Conservation (phyloP, 2,797 vertebrate genomes). For the Garrulus glandarius region DNA sequence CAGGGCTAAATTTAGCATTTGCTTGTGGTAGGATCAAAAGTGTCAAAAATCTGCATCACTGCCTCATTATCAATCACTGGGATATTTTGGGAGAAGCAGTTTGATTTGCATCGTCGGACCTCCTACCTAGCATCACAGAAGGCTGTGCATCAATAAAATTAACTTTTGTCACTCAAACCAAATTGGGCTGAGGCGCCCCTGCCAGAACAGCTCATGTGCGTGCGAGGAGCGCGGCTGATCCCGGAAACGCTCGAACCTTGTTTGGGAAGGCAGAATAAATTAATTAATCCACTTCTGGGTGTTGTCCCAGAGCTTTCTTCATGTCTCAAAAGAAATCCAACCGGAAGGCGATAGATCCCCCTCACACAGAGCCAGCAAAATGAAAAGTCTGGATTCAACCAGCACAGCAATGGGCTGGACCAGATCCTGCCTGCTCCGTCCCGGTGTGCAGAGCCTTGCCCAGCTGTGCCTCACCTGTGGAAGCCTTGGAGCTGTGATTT, state of each 20-base stretch:
- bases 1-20: background rate
- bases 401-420: accelerated
- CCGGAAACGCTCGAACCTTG: background rate
- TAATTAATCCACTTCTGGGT: background rate
- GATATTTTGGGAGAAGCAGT: conserved; percentile 48
- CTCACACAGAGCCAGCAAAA: background rate
- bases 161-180: conserved; percentile 62
- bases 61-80: conserved; percentile 52
- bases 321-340: background rate
- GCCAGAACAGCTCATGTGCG: background rate
- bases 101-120: conserved; percentile 52
- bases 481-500: background rate
- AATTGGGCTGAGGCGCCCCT: conserved; percentile 21
- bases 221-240: background rate
- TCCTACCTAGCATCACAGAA: conserved; percentile 63
- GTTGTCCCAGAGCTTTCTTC: background rate
- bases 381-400: background rate
- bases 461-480: conserved; percentile 36
- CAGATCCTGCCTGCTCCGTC: accelerated
- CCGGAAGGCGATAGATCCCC: background rate
- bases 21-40: conserved; percentile 47
- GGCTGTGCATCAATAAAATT: conserved; percentile 54
- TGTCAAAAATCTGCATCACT: conserved; percentile 42
- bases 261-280: background rate
- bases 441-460: background rate